These are phyloP conservation scores for Aplysina aerophoba DNA, from an alignment of 37 sponge, comb jelly and placozoan species.

Conservation along the genomic window DNA sequence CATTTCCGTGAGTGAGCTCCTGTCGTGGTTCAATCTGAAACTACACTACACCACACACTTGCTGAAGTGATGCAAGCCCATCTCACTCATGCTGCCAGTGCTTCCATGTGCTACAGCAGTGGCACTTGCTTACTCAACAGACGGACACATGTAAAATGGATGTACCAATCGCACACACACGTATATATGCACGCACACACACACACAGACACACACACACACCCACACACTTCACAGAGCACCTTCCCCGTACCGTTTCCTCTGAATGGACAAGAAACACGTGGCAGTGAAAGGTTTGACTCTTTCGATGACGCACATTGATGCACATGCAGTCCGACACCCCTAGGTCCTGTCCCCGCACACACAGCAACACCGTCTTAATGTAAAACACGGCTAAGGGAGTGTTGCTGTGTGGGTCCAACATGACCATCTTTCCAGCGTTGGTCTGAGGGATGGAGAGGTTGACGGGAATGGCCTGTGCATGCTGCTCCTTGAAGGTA, in stretches of 20 bases:
- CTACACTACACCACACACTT: no score
- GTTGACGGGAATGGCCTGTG: slow-evolving; percentile 54
- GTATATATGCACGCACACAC: not conserved
- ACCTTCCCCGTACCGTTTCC: slow-evolving; percentile 47
- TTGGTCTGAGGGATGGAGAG: slow-evolving; percentile 67
- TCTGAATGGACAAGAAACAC: slow-evolving; percentile 59
- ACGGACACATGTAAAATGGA: no score
- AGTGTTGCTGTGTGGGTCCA: slow-evolving; percentile 62
- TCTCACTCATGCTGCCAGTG: no score
- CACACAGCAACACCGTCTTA: slow-evolving; percentile 82
- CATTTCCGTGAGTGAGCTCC: no score
- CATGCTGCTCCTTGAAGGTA: slow-evolving; percentile 67
- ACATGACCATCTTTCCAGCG: slow-evolving; percentile 60
- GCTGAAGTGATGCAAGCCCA: no score
- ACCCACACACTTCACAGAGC: not conserved
- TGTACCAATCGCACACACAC: not conserved
- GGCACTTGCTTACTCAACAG: no score
- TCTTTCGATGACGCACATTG: slow-evolving; percentile 68
- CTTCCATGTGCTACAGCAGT: no score
- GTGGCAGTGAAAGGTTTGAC: slow-evolving; percentile 79
- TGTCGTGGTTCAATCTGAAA: no score
- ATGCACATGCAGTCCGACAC: slow-evolving; percentile 80
- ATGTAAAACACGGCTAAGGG: slow-evolving; percentile 52
- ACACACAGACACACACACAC: slow-evolving; percentile 16
- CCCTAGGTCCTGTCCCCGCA: slow-evolving; percentile 59